These are phyloP conservation scores for Ectemnius cavifrons DNA, from an alignment of 2,888 invertebrate species.

Conservation along the genomic window DNA sequence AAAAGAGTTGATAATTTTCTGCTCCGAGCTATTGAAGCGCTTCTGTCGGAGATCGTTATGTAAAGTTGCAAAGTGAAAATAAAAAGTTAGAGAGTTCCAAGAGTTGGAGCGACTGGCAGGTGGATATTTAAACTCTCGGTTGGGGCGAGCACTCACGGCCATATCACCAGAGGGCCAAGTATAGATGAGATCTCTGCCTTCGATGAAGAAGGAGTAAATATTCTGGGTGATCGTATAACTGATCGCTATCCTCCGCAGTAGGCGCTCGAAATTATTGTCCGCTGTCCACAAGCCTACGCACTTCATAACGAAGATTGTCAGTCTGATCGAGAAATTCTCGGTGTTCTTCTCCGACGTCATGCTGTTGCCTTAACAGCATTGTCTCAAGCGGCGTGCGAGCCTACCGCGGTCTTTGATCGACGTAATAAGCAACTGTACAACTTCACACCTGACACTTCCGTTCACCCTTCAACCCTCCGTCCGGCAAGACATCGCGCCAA, in stretches of 20 bases:
- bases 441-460: no score
- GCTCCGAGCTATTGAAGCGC: no score
- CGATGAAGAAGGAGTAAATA: constrained; percentile 28
- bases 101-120: no score
- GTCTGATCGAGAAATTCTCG: constrained; percentile 20
- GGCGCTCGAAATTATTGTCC: constrained; percentile 32
- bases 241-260: constrained; percentile 33
- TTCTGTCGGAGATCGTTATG: no score
- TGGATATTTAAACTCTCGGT: no score
- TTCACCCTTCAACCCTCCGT: no score
- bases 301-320: constrained; percentile 57
- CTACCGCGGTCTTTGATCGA: not conserved
- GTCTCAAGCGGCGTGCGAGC: not conserved
- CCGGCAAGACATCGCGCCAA: no score
- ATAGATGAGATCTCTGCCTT: constrained; percentile 50
- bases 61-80: no score
- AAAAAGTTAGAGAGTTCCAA: no score
- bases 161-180: constrained; percentile 47
- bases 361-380: no score
- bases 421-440: no score
- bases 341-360: constrained; percentile 7
- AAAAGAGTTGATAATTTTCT: no score
- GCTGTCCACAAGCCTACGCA: constrained; percentile 59
- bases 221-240: constrained; percentile 47
- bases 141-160: constrained; percentile 44